These are phyloP conservation scores for Neoniphon sammara DNA, from an alignment of 2,797 vertebrate species.

Conservation along the genomic window DNA sequence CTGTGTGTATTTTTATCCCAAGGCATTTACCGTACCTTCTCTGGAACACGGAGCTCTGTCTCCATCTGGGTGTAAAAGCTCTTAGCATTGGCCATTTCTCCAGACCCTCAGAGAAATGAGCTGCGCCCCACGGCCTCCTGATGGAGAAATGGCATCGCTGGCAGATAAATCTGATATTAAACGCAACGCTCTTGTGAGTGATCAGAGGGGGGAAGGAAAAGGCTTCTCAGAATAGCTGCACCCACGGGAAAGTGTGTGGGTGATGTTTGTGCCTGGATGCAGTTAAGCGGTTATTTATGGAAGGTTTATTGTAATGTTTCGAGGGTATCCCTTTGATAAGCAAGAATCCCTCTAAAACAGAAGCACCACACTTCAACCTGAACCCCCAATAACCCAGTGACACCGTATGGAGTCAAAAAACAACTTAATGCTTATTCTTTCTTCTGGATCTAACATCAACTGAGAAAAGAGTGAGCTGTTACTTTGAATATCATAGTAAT, in stretches of 20 bases:
- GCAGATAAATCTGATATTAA: constrained; percentile 44
- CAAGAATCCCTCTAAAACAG: constrained; percentile 22
- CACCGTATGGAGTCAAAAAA: not conserved
- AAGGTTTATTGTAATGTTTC: constrained; percentile 42
- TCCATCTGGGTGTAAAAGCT: constrained; percentile 21
- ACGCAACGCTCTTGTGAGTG: constrained; percentile 8
- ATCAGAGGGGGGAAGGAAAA: constrained; percentile 33
- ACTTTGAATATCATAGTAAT: too few relatives aligned
- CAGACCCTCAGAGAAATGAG: constrained; percentile 22
- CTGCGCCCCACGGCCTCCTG: not conserved
- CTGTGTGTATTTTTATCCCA: constrained; percentile 50
- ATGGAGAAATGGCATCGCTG: constrained; percentile 15
- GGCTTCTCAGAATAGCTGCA: constrained; percentile 54
- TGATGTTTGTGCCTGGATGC: constrained; percentile 44
- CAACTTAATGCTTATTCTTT: not conserved
- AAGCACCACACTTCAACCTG: not conserved
- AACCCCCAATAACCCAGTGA: constrained; percentile 5
- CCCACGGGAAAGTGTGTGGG: constrained; percentile 49
- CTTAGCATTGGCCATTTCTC: constrained; percentile 12
- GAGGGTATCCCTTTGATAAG: constrained; percentile 46
- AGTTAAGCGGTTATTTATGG: constrained; percentile 56
- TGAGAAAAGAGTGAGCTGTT: too few relatives aligned
- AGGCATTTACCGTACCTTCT: constrained; percentile 27
- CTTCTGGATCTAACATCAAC: too few relatives aligned
- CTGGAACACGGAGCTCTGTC: constrained; percentile 14